A percentile compares a stretch with the other conserved stretches of the same genome.
phyloP scores from a whole-genome alignment of 2,113 vertebrate genomes.

The Daubentonia madagascariensis region DNA sequence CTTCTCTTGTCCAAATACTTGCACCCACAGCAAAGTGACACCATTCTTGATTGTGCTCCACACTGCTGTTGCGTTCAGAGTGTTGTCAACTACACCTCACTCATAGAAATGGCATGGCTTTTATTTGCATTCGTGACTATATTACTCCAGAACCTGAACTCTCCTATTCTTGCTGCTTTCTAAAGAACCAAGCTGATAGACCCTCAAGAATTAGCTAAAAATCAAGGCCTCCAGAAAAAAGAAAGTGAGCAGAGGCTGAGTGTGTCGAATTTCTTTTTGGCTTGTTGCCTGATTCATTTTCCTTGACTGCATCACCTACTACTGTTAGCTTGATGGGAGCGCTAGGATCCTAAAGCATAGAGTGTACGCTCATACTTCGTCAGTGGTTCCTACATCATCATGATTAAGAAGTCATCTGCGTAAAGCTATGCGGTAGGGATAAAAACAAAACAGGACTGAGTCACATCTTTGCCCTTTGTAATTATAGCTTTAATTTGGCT shows the following conservation, averaged over 20 bases:
- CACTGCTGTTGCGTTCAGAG: background rate
- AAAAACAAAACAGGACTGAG: background rate
- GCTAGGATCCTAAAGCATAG: background rate
- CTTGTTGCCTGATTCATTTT: background rate
- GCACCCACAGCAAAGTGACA: background rate
- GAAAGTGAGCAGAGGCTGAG: background rate
- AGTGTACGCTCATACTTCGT: background rate
- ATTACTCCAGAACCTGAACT: background rate
- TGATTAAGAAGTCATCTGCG: background rate
- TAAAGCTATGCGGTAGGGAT: background rate
- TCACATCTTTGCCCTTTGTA: background rate
- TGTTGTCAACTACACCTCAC: rapidly evolving
- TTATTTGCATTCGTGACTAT: background rate
- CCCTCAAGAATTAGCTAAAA: background rate
- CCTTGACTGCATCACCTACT: background rate
- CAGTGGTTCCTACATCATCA: background rate
- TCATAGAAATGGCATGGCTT: background rate
- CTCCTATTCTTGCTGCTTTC: background rate
- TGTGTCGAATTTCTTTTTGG: background rate
- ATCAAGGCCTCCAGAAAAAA: background rate
- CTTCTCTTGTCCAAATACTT: too few species aligned
- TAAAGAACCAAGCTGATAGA: background rate
- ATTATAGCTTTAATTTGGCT: background rate
- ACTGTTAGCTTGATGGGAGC: background rate
- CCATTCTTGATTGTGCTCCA: rapidly evolving